Conservation (phyloP, 1,140 invertebrate genomes). For the Tribolium castaneum region DNA sequence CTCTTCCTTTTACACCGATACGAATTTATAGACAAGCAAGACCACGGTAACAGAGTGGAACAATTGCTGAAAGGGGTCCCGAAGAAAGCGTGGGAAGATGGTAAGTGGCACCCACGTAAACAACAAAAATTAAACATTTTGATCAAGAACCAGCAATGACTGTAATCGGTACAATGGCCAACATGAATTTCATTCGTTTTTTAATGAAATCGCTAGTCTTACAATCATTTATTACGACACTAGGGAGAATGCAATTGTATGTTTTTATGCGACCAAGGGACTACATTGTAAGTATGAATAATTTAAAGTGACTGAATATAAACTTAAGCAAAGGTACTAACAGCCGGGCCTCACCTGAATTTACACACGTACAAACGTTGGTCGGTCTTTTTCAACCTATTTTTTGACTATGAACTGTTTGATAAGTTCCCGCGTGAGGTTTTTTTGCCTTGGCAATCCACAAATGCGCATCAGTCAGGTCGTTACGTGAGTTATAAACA, state of each 20-base stretch:
- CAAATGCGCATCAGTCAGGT: neutral
- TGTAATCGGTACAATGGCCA: conserved; percentile 55
- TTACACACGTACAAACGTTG: conserved; percentile 48
- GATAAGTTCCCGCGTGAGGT: conserved; percentile 56
- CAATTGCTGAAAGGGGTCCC: conserved; percentile 56
- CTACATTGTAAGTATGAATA: conserved; percentile 52
- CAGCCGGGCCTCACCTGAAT: conserved; percentile 46
- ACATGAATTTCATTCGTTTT: conserved; percentile 54
- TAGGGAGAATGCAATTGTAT: conserved; percentile 57
- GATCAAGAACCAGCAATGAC: conserved; percentile 56
- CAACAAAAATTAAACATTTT: neutral
- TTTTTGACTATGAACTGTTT: conserved; percentile 55
- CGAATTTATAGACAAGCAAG: conserved; percentile 54
- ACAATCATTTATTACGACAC: conserved; percentile 50
- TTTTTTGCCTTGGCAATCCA: conserved; percentile 59
- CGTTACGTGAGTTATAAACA: conserved; percentile 10
- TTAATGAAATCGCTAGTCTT: conserved; percentile 54
- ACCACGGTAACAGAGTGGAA: conserved; percentile 54
- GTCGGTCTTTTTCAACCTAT: conserved; percentile 54
- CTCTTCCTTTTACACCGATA: conserved; percentile 53
- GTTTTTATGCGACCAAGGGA: conserved; percentile 53
- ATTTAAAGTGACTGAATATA: neutral
- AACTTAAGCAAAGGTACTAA: conserved; percentile 49
- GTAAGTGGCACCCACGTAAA: conserved; percentile 43
- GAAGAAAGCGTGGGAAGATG: conserved; percentile 57